A percentile compares a stretch with the other conserved stretches of the same genome.
Evolutionary conservation across 2,113 vertebrate genomes (phyloP).

Genomic region (Pedionomus torquatus): DNA sequence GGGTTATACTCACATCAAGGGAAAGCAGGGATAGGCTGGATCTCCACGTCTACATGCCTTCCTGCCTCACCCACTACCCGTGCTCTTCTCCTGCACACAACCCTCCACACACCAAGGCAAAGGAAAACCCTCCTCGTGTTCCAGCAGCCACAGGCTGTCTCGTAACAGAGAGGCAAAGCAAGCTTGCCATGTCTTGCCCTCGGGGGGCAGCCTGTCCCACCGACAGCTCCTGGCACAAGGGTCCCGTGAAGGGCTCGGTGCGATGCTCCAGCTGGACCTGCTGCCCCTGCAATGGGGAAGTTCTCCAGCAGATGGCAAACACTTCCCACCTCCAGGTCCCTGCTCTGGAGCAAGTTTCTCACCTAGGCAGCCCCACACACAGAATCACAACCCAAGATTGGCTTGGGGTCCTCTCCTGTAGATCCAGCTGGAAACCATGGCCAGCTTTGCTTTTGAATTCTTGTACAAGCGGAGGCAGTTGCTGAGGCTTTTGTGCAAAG

Average conservation of each 20-base stretch:
- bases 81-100: background rate
- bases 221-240: background rate
- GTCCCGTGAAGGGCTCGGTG: accelerated
- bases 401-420: background rate
- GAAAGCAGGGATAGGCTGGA: background rate
- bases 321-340: background rate
- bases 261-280: background rate
- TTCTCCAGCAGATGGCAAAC: background rate
- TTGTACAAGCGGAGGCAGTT: background rate
- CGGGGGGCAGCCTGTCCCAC: background rate
- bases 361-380: background rate
- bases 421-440: background rate
- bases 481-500: background rate
- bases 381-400: accelerated
- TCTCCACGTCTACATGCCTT: background rate
- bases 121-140: background rate
- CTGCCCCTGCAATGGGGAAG: background rate
- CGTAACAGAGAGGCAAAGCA: background rate
- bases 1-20: background rate
- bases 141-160: background rate
- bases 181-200: background rate
- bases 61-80: background rate
- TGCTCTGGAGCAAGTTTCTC: accelerated
- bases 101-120: background rate
- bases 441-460: background rate